Evolutionary conservation across 1,140 invertebrate genomes (phyloP).

Genomic region (Eciton burchellii): DNA sequence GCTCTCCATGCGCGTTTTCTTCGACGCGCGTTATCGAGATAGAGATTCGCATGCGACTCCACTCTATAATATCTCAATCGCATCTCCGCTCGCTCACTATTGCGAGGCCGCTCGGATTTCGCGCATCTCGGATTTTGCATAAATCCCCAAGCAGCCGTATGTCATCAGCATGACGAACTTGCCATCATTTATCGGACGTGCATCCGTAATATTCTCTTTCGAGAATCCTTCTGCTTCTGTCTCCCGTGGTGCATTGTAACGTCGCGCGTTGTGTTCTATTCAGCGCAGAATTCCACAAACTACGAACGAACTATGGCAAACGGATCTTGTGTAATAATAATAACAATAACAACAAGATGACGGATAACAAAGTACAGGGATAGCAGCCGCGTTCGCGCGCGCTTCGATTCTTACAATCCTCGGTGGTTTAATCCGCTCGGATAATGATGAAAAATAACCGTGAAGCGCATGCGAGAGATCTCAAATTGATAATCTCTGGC

Average conservation of each 20-base stretch:
- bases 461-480: not conserved
- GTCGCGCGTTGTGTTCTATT: conserved; percentile 1
- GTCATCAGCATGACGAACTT: conserved; percentile 6
- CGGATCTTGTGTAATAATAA: conserved; percentile 45
- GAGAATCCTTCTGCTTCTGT: no score
- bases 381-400: conserved; percentile 29
- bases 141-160: conserved; percentile 1
- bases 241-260: conserved; percentile 10
- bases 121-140: not conserved
- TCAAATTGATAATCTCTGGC: not conserved
- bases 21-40: not conserved
- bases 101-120: not conserved
- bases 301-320: conserved; percentile 46
- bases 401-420: conserved; percentile 64
- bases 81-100: no score
- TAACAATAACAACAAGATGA: conserved; percentile 57
- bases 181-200: conserved; percentile 15
- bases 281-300: conserved; percentile 46
- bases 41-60: not conserved
- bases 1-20: not conserved
- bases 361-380: conserved; percentile 56
- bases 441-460: conserved; percentile 77
- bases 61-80: conserved; percentile 16
- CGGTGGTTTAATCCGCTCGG: conserved; percentile 66
- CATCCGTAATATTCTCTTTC: not conserved